Evolutionary conservation across 2,888 invertebrate species (phyloP).

Genomic region (Cryptocephalus moraei): DNA sequence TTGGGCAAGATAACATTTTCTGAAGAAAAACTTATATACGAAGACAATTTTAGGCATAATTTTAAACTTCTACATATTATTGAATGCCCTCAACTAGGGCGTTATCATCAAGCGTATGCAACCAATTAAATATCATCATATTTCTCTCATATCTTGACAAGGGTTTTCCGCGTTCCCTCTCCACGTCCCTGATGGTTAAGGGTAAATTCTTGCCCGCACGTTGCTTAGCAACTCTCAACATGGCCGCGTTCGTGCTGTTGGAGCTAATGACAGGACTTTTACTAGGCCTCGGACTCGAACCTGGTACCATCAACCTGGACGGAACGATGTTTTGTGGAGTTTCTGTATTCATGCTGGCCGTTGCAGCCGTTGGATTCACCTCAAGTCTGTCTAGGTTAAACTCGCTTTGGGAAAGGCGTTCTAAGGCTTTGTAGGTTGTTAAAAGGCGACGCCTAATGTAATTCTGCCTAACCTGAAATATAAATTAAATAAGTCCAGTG

Average conservation of each 20-base stretch:
- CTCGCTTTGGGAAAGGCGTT: constrained; percentile 74
- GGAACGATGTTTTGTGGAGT: constrained; percentile 22
- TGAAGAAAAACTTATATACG: too few species aligned
- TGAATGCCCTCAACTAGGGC: constrained; percentile 43
- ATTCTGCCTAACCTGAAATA: constrained; percentile 59
- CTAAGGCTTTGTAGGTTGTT: constrained; percentile 71
- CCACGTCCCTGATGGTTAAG: constrained; percentile 68
- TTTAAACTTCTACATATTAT: constrained; percentile 14
- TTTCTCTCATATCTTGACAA: constrained; percentile 85
- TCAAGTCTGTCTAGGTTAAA: constrained; percentile 69
- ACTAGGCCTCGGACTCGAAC: constrained; percentile 27
- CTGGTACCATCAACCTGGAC: constrained; percentile 36
- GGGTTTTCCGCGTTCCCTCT: constrained; percentile 71
- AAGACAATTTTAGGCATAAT: too few species aligned
- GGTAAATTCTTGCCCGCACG: constrained; percentile 44
- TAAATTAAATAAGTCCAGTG: background rate
- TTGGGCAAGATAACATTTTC: too few species aligned
- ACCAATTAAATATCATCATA: constrained; percentile 93
- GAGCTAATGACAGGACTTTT: constrained; percentile 22
- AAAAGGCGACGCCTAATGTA: constrained; percentile 68
- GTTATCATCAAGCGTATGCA: constrained; percentile 74
- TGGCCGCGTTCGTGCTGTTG: constrained; percentile 38
- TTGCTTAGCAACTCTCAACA: constrained; percentile 37
- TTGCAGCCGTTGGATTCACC: constrained; percentile 46
- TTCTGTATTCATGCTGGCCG: constrained; percentile 26